Evolutionary conservation across 64 coral and sea anemone species (phyloP).

Genomic region (Anthopleura sola): DNA sequence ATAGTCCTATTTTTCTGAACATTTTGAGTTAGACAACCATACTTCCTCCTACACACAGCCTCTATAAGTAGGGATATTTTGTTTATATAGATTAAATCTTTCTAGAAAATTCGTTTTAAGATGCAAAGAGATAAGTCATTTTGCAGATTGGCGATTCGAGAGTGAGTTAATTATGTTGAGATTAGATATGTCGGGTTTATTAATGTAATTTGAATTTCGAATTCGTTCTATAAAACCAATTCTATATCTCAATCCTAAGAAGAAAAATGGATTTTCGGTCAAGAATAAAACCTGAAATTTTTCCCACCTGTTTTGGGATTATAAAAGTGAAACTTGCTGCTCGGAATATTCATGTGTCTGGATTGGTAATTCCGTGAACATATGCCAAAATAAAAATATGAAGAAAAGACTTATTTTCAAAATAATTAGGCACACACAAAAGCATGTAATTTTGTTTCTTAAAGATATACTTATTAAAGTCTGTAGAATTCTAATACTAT

Average conservation of each 20-base stretch:
- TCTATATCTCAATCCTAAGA: too few relatives aligned
- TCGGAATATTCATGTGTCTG: too few relatives aligned
- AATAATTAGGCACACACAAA: background rate
- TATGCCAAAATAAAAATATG: background rate
- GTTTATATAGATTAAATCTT: background rate
- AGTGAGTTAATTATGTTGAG: background rate
- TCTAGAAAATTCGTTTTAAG: background rate
- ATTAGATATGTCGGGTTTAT: too few relatives aligned
- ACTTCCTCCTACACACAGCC: too few relatives aligned
- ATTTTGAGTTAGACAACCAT: too few relatives aligned
- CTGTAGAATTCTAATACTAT: background rate
- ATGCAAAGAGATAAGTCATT: background rate
- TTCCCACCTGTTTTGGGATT: too few relatives aligned
- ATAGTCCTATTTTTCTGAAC: too few relatives aligned
- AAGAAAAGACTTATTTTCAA: background rate
- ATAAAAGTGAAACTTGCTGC: too few relatives aligned
- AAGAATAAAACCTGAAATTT: too few relatives aligned
- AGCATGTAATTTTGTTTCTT: background rate
- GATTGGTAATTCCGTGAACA: background rate
- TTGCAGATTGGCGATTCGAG: background rate
- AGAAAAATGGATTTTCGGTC: too few relatives aligned
- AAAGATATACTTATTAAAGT: background rate
- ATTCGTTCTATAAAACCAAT: too few relatives aligned
- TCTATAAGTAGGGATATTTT: background rate
- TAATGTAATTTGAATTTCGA: too few relatives aligned